Conservation (phyloP, 2,888 invertebrate species). For the Lasioglossum leucozonium region DNA sequence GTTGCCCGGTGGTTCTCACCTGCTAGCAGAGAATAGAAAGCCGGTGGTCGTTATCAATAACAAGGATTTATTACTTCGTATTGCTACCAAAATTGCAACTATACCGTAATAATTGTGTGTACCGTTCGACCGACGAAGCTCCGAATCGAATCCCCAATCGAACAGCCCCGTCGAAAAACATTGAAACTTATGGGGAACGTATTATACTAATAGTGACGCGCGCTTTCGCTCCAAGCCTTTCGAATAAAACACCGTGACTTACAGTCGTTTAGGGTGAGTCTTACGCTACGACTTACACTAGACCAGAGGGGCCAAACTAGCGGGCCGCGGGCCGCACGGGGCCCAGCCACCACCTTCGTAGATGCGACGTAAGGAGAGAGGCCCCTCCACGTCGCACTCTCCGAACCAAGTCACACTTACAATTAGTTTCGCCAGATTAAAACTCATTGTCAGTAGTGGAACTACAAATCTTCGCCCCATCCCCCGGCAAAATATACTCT, state of each 20-base stretch:
- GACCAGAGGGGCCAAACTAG: too few relatives aligned
- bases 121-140: conserved; percentile 31
- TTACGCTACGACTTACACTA: too few relatives aligned
- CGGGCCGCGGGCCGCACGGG: too few relatives aligned
- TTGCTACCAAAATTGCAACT: conserved; percentile 39
- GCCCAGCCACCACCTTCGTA: too few relatives aligned
- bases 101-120: conserved; percentile 18
- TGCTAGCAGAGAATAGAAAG: conserved; percentile 12
- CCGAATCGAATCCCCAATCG: conserved; percentile 56
- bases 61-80: conserved; percentile 28
- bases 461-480: too few relatives aligned
- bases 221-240: not conserved
- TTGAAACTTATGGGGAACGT: not conserved
- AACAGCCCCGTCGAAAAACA: conserved; percentile 26
- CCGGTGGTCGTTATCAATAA: conserved; percentile 16
- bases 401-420: too few relatives aligned
- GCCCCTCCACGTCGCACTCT: too few relatives aligned
- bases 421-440: too few relatives aligned
- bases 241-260: not conserved
- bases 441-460: too few relatives aligned
- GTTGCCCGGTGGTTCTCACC: not conserved
- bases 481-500: too few relatives aligned
- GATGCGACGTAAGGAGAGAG: too few relatives aligned
- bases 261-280: too few relatives aligned
- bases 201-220: not conserved